Evolutionary conservation across 2,888 invertebrate genomes (phyloP).

Genomic region (Pyrocoelia pectoralis): DNA sequence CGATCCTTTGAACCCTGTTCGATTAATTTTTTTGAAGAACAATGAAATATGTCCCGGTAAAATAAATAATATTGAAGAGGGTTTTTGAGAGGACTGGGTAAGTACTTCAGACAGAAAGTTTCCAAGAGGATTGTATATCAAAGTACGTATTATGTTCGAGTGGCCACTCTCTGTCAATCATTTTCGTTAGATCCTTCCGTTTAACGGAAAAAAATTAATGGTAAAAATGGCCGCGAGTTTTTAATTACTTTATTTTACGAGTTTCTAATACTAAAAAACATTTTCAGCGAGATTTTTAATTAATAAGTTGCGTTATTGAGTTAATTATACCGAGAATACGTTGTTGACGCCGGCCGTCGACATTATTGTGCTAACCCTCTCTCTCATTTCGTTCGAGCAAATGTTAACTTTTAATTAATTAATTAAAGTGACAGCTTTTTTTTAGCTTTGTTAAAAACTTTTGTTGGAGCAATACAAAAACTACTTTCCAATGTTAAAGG

Average conservation of each 20-base stretch:
- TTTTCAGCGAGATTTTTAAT: constrained; percentile 28
- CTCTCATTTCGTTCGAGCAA: not conserved
- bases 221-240: constrained; percentile 28
- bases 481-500: not conserved
- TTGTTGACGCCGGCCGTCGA: not conserved
- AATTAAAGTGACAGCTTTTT: not conserved
- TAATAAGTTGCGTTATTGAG: constrained; percentile 30
- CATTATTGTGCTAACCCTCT: not conserved
- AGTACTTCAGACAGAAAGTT: constrained; percentile 27
- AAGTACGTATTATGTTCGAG: constrained; percentile 32
- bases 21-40: constrained; percentile 6
- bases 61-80: constrained; percentile 17
- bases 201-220: constrained; percentile 18
- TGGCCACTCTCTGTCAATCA: constrained; percentile 38
- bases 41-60: not conserved
- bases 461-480: not conserved
- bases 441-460: not conserved
- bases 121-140: constrained; percentile 29
- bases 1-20: not conserved
- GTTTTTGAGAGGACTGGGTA: constrained; percentile 19
- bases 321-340: constrained; percentile 24
- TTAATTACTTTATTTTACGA: constrained; percentile 33
- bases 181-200: constrained; percentile 12
- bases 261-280: constrained; percentile 24
- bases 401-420: constrained; percentile 8